A percentile compares a stretch with the other conserved stretches of the same genome.
Conservation (phyloP, 1,140 invertebrate species). For the Ceratitis capitata region DNA sequence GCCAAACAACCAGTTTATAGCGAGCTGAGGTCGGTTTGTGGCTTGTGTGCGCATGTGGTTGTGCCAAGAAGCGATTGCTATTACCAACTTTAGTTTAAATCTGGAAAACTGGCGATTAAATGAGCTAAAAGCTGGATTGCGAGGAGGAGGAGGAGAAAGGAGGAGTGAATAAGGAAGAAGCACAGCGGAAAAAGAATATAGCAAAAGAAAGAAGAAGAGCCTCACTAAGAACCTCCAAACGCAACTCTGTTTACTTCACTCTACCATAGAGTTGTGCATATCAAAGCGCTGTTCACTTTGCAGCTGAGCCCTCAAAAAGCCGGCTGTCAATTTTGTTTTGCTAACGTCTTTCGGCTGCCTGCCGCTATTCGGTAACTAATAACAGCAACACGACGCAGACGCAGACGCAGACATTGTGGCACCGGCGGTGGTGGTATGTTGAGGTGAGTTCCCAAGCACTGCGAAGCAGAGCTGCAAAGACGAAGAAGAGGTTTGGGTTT, state of each 20-base stretch:
- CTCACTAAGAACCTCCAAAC: background rate
- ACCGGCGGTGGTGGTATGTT: background rate
- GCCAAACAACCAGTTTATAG: background rate
- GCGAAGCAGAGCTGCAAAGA: background rate
- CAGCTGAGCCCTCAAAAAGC: background rate
- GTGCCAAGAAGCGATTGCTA: background rate
- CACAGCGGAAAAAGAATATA: background rate
- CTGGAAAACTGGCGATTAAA: background rate
- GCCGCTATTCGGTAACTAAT: no score
- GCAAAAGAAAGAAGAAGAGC: background rate
- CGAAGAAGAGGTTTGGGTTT: background rate
- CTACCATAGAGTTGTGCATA: background rate
- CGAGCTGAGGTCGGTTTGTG: background rate
- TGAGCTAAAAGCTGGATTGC: background rate
- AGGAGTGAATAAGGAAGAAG: background rate
- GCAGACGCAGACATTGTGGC: background rate
- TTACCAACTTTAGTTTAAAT: constrained; percentile 23
- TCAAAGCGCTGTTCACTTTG: no score
- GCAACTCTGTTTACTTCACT: background rate
- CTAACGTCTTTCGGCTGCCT: background rate
- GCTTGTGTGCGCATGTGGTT: background rate
- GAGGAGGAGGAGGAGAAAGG: background rate
- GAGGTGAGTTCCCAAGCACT: background rate
- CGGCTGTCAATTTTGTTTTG: constrained; percentile 23
- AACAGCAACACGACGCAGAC: background rate